Conservation (phyloP, 2,888 invertebrate genomes). For the Ophioninae sp. region DNA sequence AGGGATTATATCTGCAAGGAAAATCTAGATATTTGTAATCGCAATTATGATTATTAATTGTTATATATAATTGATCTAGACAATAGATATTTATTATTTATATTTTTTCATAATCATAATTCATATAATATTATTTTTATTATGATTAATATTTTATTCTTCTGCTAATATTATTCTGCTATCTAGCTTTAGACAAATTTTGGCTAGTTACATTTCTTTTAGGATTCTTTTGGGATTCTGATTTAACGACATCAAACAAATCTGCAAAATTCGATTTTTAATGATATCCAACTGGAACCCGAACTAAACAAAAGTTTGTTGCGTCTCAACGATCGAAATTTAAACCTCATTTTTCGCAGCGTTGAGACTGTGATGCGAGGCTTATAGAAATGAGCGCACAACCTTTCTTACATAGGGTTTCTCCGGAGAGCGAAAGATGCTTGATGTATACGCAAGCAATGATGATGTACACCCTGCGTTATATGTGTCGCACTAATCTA, state of each 20-base stretch:
- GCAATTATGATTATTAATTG: too few relatives aligned
- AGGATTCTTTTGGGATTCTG: neutral
- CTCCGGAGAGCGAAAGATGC: neutral
- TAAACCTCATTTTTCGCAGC: neutral
- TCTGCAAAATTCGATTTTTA: too few relatives aligned
- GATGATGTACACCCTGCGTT: conserved; percentile 6
- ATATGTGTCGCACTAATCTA: conserved; percentile 26
- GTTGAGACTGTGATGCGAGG: neutral
- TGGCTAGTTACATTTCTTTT: too few relatives aligned
- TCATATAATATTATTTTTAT: too few relatives aligned
- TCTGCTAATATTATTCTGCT: too few relatives aligned
- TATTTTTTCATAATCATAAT: too few relatives aligned
- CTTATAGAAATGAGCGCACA: conserved; percentile 23
- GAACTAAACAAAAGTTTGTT: neutral
- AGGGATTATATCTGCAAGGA: too few relatives aligned
- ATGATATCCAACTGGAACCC: neutral
- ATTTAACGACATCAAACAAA: neutral
- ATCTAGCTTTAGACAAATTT: too few relatives aligned
- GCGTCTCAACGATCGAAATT: neutral
- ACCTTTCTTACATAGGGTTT: conserved; percentile 37
- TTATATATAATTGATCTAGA: too few relatives aligned
- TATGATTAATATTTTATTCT: too few relatives aligned
- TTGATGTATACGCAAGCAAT: neutral
- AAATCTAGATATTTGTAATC: too few relatives aligned
- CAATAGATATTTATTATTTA: too few relatives aligned